phyloP scores from a whole-genome alignment of 2,113 vertebrate genomes.

The Strigops habroptila region DNA sequence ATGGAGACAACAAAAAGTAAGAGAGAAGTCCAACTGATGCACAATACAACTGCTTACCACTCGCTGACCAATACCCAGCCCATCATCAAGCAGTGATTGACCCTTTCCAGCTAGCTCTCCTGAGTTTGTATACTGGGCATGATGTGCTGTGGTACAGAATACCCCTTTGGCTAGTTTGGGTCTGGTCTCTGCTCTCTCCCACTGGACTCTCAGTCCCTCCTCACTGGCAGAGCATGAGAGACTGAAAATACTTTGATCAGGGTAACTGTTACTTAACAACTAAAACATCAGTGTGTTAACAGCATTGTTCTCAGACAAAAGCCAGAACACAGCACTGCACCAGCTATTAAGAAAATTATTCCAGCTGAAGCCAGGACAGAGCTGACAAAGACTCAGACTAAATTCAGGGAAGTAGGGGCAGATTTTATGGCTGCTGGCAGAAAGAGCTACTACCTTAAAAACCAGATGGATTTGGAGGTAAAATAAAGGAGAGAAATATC shows the following conservation, averaged over 20 bases:
- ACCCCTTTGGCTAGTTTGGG: not conserved
- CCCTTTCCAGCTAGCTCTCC: not conserved
- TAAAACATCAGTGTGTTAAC: not conserved
- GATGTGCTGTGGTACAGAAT: not conserved
- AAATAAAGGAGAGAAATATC: not conserved
- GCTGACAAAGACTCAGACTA: not conserved
- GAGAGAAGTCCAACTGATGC: not conserved
- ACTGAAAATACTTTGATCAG: not conserved
- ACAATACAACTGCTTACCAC: not conserved
- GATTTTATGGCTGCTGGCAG: not conserved
- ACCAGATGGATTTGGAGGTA: not conserved
- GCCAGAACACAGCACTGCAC: not conserved
- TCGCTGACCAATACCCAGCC: not conserved
- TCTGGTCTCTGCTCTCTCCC: not conserved
- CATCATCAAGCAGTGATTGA: not conserved
- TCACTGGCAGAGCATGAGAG: not conserved
- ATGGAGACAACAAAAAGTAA: not conserved
- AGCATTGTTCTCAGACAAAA: not conserved
- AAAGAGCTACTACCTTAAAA: not conserved
- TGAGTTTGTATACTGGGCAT: not conserved
- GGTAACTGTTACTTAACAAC: not conserved
- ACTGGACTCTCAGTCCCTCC: no score
- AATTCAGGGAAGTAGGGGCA: not conserved
- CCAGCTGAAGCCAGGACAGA: not conserved
- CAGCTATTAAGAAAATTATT: not conserved